Conservation (phyloP, 2,888 invertebrate species). For the Hololepta plana region DNA sequence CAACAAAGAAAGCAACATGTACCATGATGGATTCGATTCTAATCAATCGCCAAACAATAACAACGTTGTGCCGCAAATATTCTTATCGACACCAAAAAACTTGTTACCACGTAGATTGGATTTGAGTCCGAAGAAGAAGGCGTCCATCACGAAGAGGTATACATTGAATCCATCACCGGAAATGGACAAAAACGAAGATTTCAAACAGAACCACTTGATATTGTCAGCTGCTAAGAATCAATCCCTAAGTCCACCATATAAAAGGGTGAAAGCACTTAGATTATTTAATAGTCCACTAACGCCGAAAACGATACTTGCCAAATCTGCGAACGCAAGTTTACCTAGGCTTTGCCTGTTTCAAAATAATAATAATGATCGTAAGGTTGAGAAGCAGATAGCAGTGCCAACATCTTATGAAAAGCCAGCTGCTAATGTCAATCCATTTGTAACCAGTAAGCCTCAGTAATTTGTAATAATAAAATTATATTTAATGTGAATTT, state of each 20-base stretch:
- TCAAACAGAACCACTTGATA: no score
- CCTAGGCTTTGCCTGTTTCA: slow-evolving; percentile 7
- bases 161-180: slow-evolving; percentile 1
- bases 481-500: slow-evolving; percentile 1
- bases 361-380: slow-evolving; percentile 3
- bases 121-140: no score
- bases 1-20: no score
- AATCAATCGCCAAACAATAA: slow-evolving; percentile 39
- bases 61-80: slow-evolving; percentile 33
- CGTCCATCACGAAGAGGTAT: slow-evolving; percentile 6
- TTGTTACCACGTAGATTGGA: no score
- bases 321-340: slow-evolving; percentile 29
- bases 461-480: slow-evolving; percentile 5
- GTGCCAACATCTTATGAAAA: slow-evolving; percentile 28
- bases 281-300: slow-evolving; percentile 74
- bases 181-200: slow-evolving; percentile 8
- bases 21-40: no score
- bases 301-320: slow-evolving; percentile 64
- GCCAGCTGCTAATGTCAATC: slow-evolving; percentile 63
- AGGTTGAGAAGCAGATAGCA: slow-evolving; percentile 25
- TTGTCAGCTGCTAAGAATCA: slow-evolving; percentile 20
- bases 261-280: slow-evolving; percentile 38
- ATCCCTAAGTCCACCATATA: slow-evolving; percentile 38
- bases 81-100: slow-evolving; percentile 7
- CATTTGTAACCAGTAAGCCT: no score